A percentile compares a stretch with the other conserved stretches of the same genome.
Conservation (phyloP, 2,888 invertebrate genomes). For the Diachrysia chrysitis region DNA sequence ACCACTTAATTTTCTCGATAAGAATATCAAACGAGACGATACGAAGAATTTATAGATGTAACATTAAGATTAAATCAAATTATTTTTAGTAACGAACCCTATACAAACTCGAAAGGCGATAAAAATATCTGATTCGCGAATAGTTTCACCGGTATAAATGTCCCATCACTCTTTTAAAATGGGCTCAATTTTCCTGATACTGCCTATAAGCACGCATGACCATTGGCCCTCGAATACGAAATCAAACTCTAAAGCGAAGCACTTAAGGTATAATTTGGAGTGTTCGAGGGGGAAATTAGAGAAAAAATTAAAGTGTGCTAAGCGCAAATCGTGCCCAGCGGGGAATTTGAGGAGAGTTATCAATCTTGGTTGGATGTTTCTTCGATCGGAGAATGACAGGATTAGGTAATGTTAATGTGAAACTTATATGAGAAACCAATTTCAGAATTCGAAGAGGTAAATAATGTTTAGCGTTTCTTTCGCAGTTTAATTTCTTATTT, state of each 20-base stretch:
- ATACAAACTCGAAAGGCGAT: slow-evolving; percentile 21
- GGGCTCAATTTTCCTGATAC: slow-evolving; percentile 80
- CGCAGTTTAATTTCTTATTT: too few relatives aligned
- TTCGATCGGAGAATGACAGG: slow-evolving; percentile 42
- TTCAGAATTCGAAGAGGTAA: neutral
- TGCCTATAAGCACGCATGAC: slow-evolving; percentile 81
- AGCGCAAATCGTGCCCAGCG: slow-evolving; percentile 82
- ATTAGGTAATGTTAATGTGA: slow-evolving; percentile 25
- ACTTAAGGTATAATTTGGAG: slow-evolving; percentile 54
- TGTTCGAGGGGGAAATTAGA: slow-evolving; percentile 64
- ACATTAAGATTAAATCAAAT: slow-evolving; percentile 26
- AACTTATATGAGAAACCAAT: neutral
- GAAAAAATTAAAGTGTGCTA: slow-evolving; percentile 74
- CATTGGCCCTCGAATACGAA: slow-evolving; percentile 41
- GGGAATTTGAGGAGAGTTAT: slow-evolving; percentile 80
- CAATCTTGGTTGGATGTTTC: slow-evolving; percentile 81
- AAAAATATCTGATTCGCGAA: slow-evolving; percentile 66
- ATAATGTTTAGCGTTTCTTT: too few relatives aligned
- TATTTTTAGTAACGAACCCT: slow-evolving; percentile 20
- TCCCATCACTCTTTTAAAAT: slow-evolving; percentile 85
- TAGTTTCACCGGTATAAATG: slow-evolving; percentile 76
- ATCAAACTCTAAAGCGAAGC: slow-evolving; percentile 25
- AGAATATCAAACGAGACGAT: neutral
- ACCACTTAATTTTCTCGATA: slow-evolving; percentile 7
- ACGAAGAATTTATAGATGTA: slow-evolving; percentile 9